Conservation (phyloP, 1,140 invertebrate genomes). For the Magallana gigas region DNA sequence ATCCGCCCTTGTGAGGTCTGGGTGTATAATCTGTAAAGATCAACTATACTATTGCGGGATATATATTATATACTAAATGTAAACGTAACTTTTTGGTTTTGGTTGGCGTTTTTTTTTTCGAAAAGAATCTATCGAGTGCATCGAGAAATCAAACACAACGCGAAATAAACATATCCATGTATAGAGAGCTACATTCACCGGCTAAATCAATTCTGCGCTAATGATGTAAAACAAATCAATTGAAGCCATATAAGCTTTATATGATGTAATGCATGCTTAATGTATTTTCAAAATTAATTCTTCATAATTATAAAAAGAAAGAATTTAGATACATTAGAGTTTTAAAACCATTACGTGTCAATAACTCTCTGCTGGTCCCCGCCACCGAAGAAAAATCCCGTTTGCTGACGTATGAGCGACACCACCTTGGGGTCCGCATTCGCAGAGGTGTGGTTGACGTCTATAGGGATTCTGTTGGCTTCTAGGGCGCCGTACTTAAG, state of each 20-base stretch:
- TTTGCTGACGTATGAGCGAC: conserved; percentile 64
- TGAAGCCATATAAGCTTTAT: no score
- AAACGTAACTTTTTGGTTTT: no score
- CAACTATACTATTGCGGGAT: background rate
- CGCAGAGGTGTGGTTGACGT: conserved; percentile 56
- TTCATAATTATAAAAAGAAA: background rate
- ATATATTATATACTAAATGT: no score
- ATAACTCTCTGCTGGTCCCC: conserved; percentile 72
- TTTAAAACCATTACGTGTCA: conserved; percentile 59
- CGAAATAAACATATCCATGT: no score
- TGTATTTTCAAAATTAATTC: no score
- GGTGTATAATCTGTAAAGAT: conserved; percentile 9
- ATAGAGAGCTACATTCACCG: no score
- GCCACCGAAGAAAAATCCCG: conserved; percentile 74
- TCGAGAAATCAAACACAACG: no score
- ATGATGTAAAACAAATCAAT: no score
- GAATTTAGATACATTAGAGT: background rate
- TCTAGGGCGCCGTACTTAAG: conserved; percentile 58
- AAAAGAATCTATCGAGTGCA: no score
- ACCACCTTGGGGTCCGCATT: conserved; percentile 57
- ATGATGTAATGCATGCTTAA: no score
- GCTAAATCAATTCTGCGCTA: no score
- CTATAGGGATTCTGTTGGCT: conserved; percentile 58
- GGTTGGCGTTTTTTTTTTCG: no score
- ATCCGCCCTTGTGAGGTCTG: conserved; percentile 27